Conservation (phyloP, 2,888 invertebrate species). For the Clanis bilineata region DNA sequence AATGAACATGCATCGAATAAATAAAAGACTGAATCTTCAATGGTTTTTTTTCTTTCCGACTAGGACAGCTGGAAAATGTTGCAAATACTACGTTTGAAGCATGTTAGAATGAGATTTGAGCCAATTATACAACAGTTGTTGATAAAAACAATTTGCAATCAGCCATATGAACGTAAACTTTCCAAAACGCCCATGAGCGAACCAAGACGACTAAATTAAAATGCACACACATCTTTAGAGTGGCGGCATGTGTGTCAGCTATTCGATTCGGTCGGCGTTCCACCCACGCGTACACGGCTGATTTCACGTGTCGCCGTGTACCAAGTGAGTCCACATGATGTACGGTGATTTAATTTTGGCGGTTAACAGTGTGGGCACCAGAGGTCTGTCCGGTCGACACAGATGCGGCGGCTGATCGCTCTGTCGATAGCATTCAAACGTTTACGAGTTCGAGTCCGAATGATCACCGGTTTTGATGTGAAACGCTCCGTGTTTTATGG, state of each 20-base stretch:
- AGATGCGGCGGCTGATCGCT: conserved; percentile 65
- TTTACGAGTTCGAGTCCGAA: conserved; percentile 32
- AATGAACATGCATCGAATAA: not conserved
- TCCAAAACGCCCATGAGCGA: conserved; percentile 35
- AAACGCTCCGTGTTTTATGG: conserved; percentile 4
- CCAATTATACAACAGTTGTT: not conserved
- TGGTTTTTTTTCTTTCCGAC: not conserved
- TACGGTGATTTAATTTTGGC: conserved; percentile 49
- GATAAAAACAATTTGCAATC: conserved; percentile 16
- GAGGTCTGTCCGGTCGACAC: conserved; percentile 70
- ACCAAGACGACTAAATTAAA: conserved; percentile 27
- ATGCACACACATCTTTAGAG: conserved; percentile 16
- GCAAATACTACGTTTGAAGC: not conserved
- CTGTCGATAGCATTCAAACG: conserved; percentile 63
- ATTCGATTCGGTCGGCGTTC: conserved; percentile 37
- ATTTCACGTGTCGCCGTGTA: conserved; percentile 48
- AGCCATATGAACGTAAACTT: conserved; percentile 28
- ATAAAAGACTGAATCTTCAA: too few species aligned
- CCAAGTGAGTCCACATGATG: conserved; percentile 42
- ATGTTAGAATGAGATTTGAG: not conserved
- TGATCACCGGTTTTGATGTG: conserved; percentile 17
- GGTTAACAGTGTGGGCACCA: conserved; percentile 52
- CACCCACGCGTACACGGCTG: conserved; percentile 49
- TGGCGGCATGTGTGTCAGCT: conserved; percentile 14
- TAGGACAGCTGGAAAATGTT: not conserved